Evolutionary conservation across 2,888 invertebrate genomes (phyloP), one percentile per base, ranked within the genome.

Genomic region (Cinara cedri): DNA sequence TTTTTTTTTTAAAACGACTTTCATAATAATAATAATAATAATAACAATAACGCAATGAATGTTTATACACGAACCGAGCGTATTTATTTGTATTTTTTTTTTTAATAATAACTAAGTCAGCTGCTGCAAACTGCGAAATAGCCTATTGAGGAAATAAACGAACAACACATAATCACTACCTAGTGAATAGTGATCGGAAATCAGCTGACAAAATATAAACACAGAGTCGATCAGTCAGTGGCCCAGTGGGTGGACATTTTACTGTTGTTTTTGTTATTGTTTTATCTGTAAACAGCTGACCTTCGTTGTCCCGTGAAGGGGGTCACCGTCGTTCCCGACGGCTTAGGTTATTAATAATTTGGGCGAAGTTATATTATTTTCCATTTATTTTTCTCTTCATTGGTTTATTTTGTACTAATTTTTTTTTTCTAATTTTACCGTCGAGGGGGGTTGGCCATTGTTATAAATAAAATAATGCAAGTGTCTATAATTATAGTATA

Each of bases 71-170:
- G 9, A 49, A 60, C 60, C 34, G 51, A 74, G 10, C 34, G 63
- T 54, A 49, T 72, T 68, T 68, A 51, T 44, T 44, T 42, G 24
- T 34, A 34, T 72, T 72, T 21, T 42, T 65, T 46, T 60, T 57
- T 71, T 34, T 16, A 19, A 34, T 42, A 62, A 70, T 42, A 21
- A 70, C 60, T 26, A 51, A 60, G 70, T 78, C 78, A 78, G 78
- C 78, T 78, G 78, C 34, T 78, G 42, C 60, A 42, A 78, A 78
- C 78, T 78, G 78, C 78, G 78, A 78, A 78, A 70, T 78, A 70
- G 78, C 78, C 76, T 68, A 78, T n/a, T 75, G 3, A 21, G 34
- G 21, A 51, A 78, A 51, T 4, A 34, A 68, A 8, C 0, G 24
- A 63, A 34, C 11, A 1, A 42, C 14, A 16, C 71, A n/a, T 51